These are phyloP conservation scores for Hyaena hyaena DNA, from an alignment of 2,113 vertebrate genomes.

Conservation along the genomic window DNA sequence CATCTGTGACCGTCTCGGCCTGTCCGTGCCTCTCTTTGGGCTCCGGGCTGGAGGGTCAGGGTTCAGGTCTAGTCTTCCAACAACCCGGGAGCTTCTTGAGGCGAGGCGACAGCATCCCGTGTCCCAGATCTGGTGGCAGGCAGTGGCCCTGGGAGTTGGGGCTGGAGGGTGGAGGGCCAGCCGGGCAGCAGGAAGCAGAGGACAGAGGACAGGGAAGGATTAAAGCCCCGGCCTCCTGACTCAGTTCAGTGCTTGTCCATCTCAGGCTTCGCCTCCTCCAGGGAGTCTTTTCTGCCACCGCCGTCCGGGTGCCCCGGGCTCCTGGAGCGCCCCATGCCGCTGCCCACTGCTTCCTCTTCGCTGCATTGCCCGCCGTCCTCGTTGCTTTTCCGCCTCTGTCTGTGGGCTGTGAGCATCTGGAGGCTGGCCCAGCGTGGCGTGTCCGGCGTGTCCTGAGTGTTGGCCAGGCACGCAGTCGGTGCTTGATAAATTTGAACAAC, in stretches of 20 bases:
- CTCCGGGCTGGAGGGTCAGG: not conserved
- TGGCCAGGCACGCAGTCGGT: not conserved
- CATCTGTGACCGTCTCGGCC: not conserved
- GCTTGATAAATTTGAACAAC: not conserved
- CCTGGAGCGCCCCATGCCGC: not conserved
- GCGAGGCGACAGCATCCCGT: not conserved
- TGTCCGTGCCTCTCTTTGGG: not conserved
- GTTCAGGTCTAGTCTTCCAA: not conserved
- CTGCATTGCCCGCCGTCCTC: not conserved
- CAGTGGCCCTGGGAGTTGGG: not conserved
- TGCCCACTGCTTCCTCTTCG: not conserved
- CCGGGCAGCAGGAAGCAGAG: not conserved
- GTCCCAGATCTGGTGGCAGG: not conserved
- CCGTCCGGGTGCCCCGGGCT: not conserved
- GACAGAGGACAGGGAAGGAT: not conserved
- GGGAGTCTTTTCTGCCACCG: not conserved
- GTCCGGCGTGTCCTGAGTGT: too few species aligned
- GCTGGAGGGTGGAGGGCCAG: not conserved
- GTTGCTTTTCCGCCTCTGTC: not conserved
- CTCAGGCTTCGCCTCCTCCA: not conserved
- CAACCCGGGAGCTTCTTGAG: not conserved
- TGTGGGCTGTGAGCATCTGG: not conserved
- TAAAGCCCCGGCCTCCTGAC: not conserved
- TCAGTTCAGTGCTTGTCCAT: not conserved
- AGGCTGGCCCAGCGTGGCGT: not conserved